Base-by-base conservation (phyloP, 2,888 invertebrate genomes). In the Ichneumon xanthorius region DNA sequence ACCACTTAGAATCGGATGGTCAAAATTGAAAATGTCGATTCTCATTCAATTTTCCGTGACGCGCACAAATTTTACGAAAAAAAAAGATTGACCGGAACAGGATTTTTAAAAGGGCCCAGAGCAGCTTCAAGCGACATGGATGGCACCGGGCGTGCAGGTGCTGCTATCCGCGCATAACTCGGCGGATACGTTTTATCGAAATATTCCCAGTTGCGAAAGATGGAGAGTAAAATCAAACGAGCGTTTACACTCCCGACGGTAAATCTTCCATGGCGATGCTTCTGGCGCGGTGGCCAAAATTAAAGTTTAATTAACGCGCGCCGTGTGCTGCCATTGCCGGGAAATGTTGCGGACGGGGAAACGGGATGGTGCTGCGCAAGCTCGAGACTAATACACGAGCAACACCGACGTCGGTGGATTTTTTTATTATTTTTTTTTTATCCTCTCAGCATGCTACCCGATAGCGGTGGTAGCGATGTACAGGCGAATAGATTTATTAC, bases 271-370 rank as follows among this genome's bases (percentile, higher is more conserved):
- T 73, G 63, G 79, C 50, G 87, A 87, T 88, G 88, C 88, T 90
- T 89, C 85, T 72, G 83, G 83, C 77, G 83, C 86, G 80, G 77
- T 78, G 87, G 86, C 86, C 87, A 87, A 89, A 91, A 91, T 91
- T 90, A 89, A 90, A 90, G 87, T 91, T 91, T 91, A 90, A 91
- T 91, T 90, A 91, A 90, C 90, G 90, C 86, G 82, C 73, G 73
- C 68, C 68, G 55, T 77, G 67, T 70, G 78, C 73, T 63, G 73
- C 40, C 72, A 11, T 73, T 77, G 48, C 55, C 72, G 53, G 37
- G n/a, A 48, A 16, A 48, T 53, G 76, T 14, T 53, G 50, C 33
- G 58, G 58, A 58, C 26, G 30, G 77, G 72, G 63, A 67, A 65
- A 9, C 19, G 61, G 37, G 67, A 5, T 11, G 55, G 55, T 68